Evolutionary conservation across 2,888 invertebrate genomes (phyloP), one percentile per base, ranked within the genome.

Genomic region (Polydrusus pterygomalis): DNA sequence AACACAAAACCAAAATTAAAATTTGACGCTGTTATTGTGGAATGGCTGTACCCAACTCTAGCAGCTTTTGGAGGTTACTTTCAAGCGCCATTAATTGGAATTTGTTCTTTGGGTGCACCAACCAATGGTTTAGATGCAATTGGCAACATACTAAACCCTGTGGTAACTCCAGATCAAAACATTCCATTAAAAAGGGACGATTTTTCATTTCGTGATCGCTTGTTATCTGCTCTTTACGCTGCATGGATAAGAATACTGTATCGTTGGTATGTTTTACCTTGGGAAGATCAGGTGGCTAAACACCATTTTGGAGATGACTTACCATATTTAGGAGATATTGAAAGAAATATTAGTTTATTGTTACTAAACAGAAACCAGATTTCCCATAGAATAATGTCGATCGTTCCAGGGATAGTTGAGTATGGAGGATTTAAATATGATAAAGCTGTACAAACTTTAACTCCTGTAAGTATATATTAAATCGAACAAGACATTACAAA

Each of bases 1-100:
- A 79, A 54, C n/a, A 9, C 77, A 11, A 83, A 70, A 65, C 79
- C 64, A 78, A 78, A 18, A 80, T 80, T 64, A 64, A 80, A 25
- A n/a, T 84, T 84, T 68, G 84, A 84, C 69, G 74, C 84, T 25
- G 80, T 83, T 2, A 81, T 84, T 58, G 70, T 81, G 2, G 84
- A 85, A 75, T 79, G 79, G 70, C 70, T 81, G 3, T 79, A 77
- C 49, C 82, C 84, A 9, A 80, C 81, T 0, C 72, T 81, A 67
- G 74, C 79, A 3, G 83, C 80, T n/a, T 83, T 85, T 72, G 79
- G 78, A 1, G 79, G 60, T 43, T 60, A 60, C n/a, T 69, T 40
- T 34, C 17, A 58, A 30, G 69, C 74, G 73, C 69, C 69, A 8
- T 47, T 69, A 47, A 69, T 69, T n/a, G 80, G 75, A 56, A 77